Conservation (phyloP, 2,888 invertebrate species). For the Acleris cristana region DNA sequence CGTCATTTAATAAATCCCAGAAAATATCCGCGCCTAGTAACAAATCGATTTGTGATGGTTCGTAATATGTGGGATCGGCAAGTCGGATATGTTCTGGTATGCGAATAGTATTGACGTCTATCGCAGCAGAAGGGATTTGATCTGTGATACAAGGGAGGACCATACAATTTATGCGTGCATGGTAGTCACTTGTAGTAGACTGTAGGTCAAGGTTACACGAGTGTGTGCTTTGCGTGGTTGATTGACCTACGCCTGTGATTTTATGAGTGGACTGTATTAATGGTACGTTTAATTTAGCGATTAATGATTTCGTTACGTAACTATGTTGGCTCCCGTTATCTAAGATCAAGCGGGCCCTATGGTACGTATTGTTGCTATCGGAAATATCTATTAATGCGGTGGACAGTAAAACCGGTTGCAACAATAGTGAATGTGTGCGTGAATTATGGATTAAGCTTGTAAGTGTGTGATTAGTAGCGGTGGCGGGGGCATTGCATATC, state of each 20-base stretch:
- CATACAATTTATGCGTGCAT: not conserved
- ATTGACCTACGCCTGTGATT: conserved; percentile 1
- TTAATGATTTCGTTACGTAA: not conserved
- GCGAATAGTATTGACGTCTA: not conserved
- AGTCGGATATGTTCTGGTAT: not conserved
- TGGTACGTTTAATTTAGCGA: not conserved
- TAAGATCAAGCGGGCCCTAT: not conserved
- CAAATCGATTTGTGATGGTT: not conserved
- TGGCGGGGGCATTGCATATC: not conserved
- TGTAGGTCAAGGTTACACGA: not conserved
- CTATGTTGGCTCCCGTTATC: not conserved
- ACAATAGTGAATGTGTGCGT: not conserved
- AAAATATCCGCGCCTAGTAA: not conserved
- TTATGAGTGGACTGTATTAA: not conserved
- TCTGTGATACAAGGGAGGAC: not conserved
- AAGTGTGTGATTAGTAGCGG: not conserved
- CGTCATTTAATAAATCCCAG: not conserved
- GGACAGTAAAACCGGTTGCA: too few relatives aligned
- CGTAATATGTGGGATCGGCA: not conserved
- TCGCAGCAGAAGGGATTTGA: not conserved
- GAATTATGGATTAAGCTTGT: not conserved
- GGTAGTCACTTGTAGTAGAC: too few relatives aligned
- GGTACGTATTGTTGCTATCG: conserved; percentile 1
- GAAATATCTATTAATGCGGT: not conserved
- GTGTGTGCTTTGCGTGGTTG: not conserved